Percentiles rank a stretch among this genome's conserved stretches.
These are phyloP conservation scores for Eupithecia centaureata DNA, from an alignment of 2,888 invertebrate genomes.

Conservation along the genomic window DNA sequence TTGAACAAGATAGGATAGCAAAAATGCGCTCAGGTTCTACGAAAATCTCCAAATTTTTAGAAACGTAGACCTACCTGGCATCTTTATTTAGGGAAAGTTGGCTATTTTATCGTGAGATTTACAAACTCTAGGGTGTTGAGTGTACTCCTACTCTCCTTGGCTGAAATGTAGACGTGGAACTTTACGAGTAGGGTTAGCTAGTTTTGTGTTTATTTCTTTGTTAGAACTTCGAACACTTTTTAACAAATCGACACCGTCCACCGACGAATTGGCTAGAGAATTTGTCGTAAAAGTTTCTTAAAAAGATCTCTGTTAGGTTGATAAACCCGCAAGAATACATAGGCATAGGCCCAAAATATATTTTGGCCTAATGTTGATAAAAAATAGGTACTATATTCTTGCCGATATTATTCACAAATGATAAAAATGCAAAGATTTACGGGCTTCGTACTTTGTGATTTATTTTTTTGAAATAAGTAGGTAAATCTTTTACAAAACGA, in stretches of 20 bases:
- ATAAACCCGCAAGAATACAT: too few relatives aligned
- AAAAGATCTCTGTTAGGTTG: neutral
- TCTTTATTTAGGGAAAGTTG: constrained; percentile 25
- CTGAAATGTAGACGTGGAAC: constrained; percentile 31
- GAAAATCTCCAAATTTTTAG: neutral
- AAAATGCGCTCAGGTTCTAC: neutral
- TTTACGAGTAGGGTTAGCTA: constrained; percentile 36
- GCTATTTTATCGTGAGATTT: constrained; percentile 33
- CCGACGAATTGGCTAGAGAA: constrained; percentile 20
- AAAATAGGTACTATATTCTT: too few relatives aligned
- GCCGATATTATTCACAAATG: neutral
- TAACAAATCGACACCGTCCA: constrained; percentile 29
- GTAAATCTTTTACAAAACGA: neutral
- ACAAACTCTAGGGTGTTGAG: constrained; percentile 32
- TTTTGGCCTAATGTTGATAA: too few relatives aligned
- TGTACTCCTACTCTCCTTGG: constrained; percentile 29
- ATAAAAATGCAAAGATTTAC: too few relatives aligned
- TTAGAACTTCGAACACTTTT: constrained; percentile 32
- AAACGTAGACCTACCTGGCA: neutral
- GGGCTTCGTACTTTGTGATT: too few relatives aligned
- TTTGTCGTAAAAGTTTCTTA: constrained; percentile 5
- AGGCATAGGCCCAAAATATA: too few relatives aligned
- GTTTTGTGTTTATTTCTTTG: constrained; percentile 34
- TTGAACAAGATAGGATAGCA: neutral
- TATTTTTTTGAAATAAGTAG: neutral